These are phyloP conservation scores for Chaetodon trifascialis DNA, from an alignment of 2,113 vertebrate species.

Conservation along the genomic window DNA sequence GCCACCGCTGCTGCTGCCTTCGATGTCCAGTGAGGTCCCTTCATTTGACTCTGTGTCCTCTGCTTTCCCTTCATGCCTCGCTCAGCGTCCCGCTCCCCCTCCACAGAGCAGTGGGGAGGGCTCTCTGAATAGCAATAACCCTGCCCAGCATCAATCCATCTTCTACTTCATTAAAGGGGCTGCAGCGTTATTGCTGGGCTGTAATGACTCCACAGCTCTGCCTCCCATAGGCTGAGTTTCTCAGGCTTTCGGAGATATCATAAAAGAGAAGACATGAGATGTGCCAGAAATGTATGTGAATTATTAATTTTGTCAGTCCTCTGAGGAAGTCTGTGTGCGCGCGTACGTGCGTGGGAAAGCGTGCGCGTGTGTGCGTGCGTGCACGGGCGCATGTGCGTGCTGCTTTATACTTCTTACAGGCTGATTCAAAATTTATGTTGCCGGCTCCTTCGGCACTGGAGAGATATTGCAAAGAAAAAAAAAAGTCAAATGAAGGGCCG, in stretches of 20 bases:
- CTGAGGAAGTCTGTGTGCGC: conserved; percentile 42
- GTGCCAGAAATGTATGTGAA: conserved; percentile 69
- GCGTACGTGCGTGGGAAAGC: background rate
- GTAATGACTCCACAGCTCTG: conserved; percentile 70
- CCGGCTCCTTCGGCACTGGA: conserved; percentile 60
- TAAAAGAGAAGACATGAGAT: conserved; percentile 68
- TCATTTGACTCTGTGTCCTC: conserved; percentile 64
- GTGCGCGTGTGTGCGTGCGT: conserved; percentile 15
- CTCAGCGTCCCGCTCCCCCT: conserved; percentile 33
- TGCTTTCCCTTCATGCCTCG: conserved; percentile 37
- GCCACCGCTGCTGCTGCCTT: conserved; percentile 15
- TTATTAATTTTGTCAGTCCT: conserved; percentile 73
- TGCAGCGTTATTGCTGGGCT: conserved; percentile 64
- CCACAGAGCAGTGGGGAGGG: conserved; percentile 50
- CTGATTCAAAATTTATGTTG: conserved; percentile 78
- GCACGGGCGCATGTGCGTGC: background rate
- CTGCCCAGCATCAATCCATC: conserved; percentile 59
- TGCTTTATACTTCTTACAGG: conserved; percentile 71
- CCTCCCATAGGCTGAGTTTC: conserved; percentile 55
- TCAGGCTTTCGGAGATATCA: conserved; percentile 63
- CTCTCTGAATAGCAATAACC: conserved; percentile 77
- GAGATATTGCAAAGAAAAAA: conserved; percentile 66
- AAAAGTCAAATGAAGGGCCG: conserved; percentile 61
- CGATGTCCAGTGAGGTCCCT: conserved; percentile 42
- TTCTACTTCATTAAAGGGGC: conserved; percentile 74